phyloP scores from a whole-genome alignment of 2,888 invertebrate species.

The Orthosia cruda region DNA sequence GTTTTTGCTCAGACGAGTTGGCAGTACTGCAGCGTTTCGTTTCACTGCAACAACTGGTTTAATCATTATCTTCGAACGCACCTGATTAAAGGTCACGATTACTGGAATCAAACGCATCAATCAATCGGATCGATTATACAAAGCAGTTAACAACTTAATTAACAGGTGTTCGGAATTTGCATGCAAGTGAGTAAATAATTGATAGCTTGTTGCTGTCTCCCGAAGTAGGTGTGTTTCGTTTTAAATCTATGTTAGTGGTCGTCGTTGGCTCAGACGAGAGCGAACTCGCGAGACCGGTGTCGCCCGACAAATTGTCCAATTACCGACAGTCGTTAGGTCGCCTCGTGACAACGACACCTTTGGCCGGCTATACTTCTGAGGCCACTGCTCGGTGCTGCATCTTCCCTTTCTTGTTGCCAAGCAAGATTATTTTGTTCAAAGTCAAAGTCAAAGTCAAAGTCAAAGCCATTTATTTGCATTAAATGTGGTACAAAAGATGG shows the following conservation, averaged over 20 bases:
- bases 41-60: neutral
- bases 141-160: constrained; percentile 45
- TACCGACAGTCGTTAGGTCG: constrained; percentile 77
- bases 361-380: constrained; percentile 23
- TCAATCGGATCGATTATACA: constrained; percentile 27
- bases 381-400: constrained; percentile 32
- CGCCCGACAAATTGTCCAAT: constrained; percentile 83
- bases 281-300: constrained; percentile 68
- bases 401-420: constrained; percentile 52
- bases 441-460: too few species aligned
- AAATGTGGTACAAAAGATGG: too few species aligned
- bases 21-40: too few species aligned
- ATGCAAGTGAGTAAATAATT: constrained; percentile 51
- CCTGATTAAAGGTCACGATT: constrained; percentile 12
- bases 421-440: too few species aligned
- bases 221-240: constrained; percentile 42
- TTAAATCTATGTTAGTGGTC: constrained; percentile 56
- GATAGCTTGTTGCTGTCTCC: constrained; percentile 33
- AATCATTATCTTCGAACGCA: neutral
- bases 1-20: too few species aligned
- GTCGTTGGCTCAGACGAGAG: constrained; percentile 62
- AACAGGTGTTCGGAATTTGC: constrained; percentile 32
- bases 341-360: constrained; percentile 75
- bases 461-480: too few species aligned
- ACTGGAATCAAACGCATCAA: constrained; percentile 30